These are phyloP conservation scores for Tuberolachnus salignus DNA, from an alignment of 2,888 invertebrate genomes.

Conservation along the genomic window DNA sequence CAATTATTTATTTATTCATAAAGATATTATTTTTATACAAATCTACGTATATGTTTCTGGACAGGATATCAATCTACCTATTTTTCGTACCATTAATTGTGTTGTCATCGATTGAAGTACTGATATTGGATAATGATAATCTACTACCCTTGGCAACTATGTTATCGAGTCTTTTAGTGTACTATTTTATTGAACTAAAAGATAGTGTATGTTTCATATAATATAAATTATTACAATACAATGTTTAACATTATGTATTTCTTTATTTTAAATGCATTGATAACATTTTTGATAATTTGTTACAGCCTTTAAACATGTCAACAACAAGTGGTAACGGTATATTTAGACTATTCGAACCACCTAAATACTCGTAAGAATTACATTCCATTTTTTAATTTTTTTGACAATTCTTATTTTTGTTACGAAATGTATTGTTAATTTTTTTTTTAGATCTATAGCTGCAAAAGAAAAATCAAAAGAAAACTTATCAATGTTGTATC, in stretches of 20 bases:
- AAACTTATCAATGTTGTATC: constrained; percentile 29
- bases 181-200: constrained; percentile 49
- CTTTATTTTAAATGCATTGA: not conserved
- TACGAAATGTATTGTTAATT: not conserved
- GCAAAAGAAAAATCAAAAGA: constrained; percentile 29
- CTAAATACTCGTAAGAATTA: constrained; percentile 39
- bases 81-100: constrained; percentile 44
- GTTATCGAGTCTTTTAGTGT: constrained; percentile 36
- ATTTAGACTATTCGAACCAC: constrained; percentile 38
- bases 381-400: not conserved
- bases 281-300: not conserved
- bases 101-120: constrained; percentile 33
- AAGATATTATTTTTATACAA: not conserved
- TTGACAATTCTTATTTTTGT: not conserved
- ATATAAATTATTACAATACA: not conserved
- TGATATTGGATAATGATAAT: constrained; percentile 31
- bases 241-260: not conserved
- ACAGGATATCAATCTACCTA: constrained; percentile 48
- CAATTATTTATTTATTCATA: not conserved
- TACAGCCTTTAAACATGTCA: constrained; percentile 53
- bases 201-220: constrained; percentile 38
- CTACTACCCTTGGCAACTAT: constrained; percentile 21
- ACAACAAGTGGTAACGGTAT: constrained; percentile 46
- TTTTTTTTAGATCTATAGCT: constrained; percentile 12
- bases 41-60: constrained; percentile 1